Conservation (phyloP, 2,797 vertebrate species). For the Bufotes viridis region DNA sequence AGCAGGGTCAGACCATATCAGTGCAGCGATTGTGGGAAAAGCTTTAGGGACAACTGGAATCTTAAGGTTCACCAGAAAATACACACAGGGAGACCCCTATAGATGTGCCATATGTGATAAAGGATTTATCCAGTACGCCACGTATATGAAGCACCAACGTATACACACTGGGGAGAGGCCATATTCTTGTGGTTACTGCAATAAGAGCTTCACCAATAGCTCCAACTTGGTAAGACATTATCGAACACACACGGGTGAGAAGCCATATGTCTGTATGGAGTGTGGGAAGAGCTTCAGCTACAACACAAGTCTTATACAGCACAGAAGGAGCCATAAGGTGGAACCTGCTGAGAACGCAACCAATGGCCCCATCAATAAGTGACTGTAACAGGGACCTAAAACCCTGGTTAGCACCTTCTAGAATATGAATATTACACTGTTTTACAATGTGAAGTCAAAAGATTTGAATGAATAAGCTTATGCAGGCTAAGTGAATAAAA, state of each 20-base stretch:
- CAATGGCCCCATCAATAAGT: neutral
- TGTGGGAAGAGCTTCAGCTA: conserved; percentile 71
- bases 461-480: no score
- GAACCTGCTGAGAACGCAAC: neutral
- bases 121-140: conserved; percentile 68
- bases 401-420: neutral
- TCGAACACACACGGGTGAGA: conserved; percentile 71
- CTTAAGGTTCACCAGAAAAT: conserved; percentile 69
- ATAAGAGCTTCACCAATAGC: conserved; percentile 72
- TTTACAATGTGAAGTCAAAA: no score
- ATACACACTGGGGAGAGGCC: conserved; percentile 68
- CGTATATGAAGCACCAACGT: conserved; percentile 61
- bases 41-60: conserved; percentile 70
- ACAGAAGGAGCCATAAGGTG: conserved; percentile 44
- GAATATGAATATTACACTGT: no score
- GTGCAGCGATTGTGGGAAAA: conserved; percentile 69
- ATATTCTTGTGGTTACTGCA: conserved; percentile 64
- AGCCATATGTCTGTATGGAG: conserved; percentile 69
- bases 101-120: conserved; percentile 63
- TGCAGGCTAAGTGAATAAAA: no score
- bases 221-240: conserved; percentile 63
- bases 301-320: conserved; percentile 68
- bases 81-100: conserved; percentile 50
- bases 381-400: neutral
- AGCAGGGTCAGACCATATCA: conserved; percentile 67